Evolutionary conservation across 2,113 vertebrate species (phyloP).

Genomic region (Cynoglossus semilaevis): DNA sequence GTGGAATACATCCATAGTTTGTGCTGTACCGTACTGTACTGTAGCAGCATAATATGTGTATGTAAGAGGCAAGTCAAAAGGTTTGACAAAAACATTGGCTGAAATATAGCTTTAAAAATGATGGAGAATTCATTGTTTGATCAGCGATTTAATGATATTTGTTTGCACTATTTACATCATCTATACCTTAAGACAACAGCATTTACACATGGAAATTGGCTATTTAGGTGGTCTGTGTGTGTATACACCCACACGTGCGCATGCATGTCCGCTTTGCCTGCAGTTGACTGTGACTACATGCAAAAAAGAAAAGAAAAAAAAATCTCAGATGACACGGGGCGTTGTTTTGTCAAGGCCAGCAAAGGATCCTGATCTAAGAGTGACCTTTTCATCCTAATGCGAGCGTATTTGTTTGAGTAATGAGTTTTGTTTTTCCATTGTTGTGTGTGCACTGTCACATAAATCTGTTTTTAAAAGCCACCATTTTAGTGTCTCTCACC

Average conservation of each 20-base stretch:
- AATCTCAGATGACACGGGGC: conserved; percentile 39
- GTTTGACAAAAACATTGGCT: too few relatives aligned
- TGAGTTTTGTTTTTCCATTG: conserved; percentile 12
- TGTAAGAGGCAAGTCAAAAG: too few relatives aligned
- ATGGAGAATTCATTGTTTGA: too few relatives aligned
- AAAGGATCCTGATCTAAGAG: conserved; percentile 23
- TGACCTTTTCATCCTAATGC: conserved; percentile 36
- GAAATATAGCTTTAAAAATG: too few relatives aligned
- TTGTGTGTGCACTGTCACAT: conserved; percentile 15
- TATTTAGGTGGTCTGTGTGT: conserved; percentile 52
- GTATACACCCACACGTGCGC: too few relatives aligned
- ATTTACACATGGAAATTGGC: background rate
- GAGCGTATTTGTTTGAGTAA: conserved; percentile 43
- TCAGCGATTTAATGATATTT: too few relatives aligned
- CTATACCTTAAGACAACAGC: background rate
- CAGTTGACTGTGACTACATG: conserved; percentile 39
- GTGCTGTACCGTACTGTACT: too few relatives aligned
- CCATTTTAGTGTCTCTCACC: conserved; percentile 9
- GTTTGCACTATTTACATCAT: too few relatives aligned
- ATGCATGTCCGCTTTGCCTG: conserved; percentile 62
- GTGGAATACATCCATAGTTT: too few relatives aligned
- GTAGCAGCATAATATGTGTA: too few relatives aligned
- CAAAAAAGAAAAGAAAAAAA: conserved; percentile 24
- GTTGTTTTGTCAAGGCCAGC: conserved; percentile 35
- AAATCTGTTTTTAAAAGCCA: conserved; percentile 25